A percentile compares a stretch with the other conserved stretches of the same genome.
phyloP scores from a whole-genome alignment of 2,888 invertebrate species.

The Augiades crinisus region DNA sequence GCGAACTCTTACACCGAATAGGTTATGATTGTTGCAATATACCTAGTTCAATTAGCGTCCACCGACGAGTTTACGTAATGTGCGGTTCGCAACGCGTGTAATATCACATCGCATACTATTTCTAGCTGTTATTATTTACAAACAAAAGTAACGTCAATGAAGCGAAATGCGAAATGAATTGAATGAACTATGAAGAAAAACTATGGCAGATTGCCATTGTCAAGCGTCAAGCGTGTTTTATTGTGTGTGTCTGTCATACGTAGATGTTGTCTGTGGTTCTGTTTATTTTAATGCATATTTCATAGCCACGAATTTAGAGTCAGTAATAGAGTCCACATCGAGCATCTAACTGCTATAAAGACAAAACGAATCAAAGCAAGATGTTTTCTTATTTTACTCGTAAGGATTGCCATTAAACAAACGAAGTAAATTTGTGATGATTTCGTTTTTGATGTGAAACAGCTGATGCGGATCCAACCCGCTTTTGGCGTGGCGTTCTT shows the following conservation, averaged over 20 bases:
- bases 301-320: too few species aligned
- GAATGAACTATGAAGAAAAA: slow-evolving; percentile 50
- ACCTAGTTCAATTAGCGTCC: slow-evolving; percentile 56
- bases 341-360: too few species aligned
- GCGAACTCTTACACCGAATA: slow-evolving; percentile 47
- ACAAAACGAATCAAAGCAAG: too few species aligned
- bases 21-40: slow-evolving; percentile 65
- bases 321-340: too few species aligned
- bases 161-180: slow-evolving; percentile 63
- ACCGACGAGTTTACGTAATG: slow-evolving; percentile 75
- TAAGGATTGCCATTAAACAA: too few species aligned
- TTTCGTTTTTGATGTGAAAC: too few species aligned
- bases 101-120: slow-evolving; percentile 79
- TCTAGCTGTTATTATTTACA: slow-evolving; percentile 79
- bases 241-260: not conserved
- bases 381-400: too few species aligned
- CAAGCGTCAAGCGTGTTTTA: not conserved
- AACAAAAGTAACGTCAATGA: slow-evolving; percentile 80
- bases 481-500: too few species aligned
- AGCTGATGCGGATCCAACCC: too few species aligned
- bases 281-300: too few species aligned
- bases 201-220: slow-evolving; percentile 34
- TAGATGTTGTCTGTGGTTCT: not conserved
- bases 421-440: too few species aligned
- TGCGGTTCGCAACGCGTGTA: slow-evolving; percentile 70